These are phyloP conservation scores for Aspiorhynchus laticeps DNA, from an alignment of 2,113 vertebrate species.

Conservation along the genomic window DNA sequence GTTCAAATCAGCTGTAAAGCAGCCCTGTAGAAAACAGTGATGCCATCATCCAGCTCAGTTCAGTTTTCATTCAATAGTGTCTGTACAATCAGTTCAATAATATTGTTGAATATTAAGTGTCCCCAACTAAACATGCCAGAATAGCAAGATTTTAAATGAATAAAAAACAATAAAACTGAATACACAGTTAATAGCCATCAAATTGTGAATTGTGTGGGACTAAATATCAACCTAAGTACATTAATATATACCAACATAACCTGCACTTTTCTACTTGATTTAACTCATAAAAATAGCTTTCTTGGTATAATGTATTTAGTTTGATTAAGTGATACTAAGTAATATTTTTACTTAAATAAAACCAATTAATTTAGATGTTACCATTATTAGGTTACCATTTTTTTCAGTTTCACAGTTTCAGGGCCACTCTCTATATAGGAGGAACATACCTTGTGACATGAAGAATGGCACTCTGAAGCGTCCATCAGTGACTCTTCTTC, in stretches of 20 bases:
- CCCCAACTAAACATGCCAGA: no score
- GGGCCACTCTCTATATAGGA: background rate
- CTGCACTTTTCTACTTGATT: background rate
- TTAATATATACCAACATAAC: background rate
- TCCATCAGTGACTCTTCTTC: slow-evolving; percentile 84
- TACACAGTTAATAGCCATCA: background rate
- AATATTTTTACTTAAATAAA: no score
- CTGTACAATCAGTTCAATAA: no score
- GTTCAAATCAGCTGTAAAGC: no score
- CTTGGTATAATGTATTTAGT: background rate
- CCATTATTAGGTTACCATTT: no score
- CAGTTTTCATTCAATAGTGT: no score
- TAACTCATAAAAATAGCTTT: background rate
- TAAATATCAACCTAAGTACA: background rate
- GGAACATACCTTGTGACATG: slow-evolving; percentile 73
- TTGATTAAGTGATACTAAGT: no score
- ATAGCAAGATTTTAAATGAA: no score
- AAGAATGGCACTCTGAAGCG: slow-evolving; percentile 88
- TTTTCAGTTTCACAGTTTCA: background rate
- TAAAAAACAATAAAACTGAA: background rate
- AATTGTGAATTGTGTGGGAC: background rate
- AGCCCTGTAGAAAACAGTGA: no score
- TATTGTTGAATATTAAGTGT: no score
- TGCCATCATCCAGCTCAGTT: no score
- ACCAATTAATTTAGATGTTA: background rate